phyloP scores from a whole-genome alignment of 2,888 invertebrate species.

The Phorcus lineatus region DNA sequence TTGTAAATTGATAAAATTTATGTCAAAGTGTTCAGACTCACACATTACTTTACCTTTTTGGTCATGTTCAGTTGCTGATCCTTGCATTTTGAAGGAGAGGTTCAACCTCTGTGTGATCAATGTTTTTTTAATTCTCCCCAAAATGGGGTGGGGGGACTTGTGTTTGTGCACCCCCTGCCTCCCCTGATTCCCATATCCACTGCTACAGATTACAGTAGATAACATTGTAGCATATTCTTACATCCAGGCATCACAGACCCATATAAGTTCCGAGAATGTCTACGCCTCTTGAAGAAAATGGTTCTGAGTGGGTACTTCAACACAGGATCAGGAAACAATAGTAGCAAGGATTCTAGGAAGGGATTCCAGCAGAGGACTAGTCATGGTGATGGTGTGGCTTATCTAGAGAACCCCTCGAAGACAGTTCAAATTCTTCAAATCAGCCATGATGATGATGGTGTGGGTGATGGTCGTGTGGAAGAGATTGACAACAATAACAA shows the following conservation, averaged over 20 bases:
- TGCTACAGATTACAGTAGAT: too few relatives aligned
- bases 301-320: constrained; percentile 47
- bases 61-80: too few relatives aligned
- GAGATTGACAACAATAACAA: neutral
- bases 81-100: too few relatives aligned
- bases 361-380: neutral
- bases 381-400: too few relatives aligned
- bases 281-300: constrained; percentile 62
- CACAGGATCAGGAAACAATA: neutral
- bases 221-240: neutral
- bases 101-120: too few relatives aligned
- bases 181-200: too few relatives aligned
- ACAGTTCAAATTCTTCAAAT: neutral
- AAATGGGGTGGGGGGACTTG: too few relatives aligned
- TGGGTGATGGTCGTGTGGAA: neutral
- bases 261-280: constrained; percentile 68
- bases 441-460: neutral
- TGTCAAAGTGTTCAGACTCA: too few relatives aligned
- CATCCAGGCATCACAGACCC: constrained; percentile 66
- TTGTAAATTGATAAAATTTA: too few relatives aligned
- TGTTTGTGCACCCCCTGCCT: too few relatives aligned
- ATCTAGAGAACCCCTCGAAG: neutral
- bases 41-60: too few relatives aligned
- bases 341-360: neutral
- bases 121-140: too few relatives aligned